Conservation (phyloP, 53 echinoderm and acorn worm species). For the Patiria pectinifera region DNA sequence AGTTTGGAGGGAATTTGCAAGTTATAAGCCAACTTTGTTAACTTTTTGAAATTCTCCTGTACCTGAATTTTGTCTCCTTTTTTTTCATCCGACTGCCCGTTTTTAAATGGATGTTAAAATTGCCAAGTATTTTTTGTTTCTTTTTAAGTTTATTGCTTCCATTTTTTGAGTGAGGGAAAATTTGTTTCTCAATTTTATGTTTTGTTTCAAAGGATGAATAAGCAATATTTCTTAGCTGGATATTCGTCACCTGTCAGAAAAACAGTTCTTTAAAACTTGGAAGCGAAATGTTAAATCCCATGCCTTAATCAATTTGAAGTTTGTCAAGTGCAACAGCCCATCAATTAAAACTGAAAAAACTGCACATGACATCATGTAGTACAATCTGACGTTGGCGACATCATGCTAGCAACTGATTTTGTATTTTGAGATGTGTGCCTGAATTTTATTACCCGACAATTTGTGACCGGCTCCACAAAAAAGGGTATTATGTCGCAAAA, state of each 20-base stretch:
- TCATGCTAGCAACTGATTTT: neutral
- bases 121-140: neutral
- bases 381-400: neutral
- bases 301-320: neutral
- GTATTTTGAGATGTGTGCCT: slow-evolving; percentile 8
- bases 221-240: neutral
- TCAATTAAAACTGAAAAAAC: neutral
- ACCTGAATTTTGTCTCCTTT: neutral
- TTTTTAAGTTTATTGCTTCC: neutral
- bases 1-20: neutral
- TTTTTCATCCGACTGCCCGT: neutral
- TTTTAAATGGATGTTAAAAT: slow-evolving; percentile 21
- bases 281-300: neutral
- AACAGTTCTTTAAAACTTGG: neutral
- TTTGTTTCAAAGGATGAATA: neutral
- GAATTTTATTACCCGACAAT: neutral
- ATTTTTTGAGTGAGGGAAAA: neutral
- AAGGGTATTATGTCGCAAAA: no score
- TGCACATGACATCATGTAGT: neutral
- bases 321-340: neutral
- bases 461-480: neutral
- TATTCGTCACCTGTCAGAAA: neutral
- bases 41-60: neutral
- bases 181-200: neutral
- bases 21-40: neutral